Percentiles rank a stretch among this genome's conserved stretches.
phyloP scores from a whole-genome alignment of 2,797 vertebrate genomes.

The Cercopithecus mitis region DNA sequence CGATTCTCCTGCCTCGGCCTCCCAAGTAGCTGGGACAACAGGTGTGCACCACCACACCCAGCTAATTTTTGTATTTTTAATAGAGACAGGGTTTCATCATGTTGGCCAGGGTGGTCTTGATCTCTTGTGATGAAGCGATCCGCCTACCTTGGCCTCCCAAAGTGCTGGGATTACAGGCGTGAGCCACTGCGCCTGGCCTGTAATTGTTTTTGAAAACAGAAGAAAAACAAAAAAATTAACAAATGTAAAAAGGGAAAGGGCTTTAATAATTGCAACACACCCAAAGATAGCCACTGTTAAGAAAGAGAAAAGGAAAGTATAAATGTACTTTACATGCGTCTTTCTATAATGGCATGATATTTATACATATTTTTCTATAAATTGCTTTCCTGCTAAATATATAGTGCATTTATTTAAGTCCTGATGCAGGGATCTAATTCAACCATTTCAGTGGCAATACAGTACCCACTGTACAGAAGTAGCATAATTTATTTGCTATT shows the following conservation, averaged over 20 bases:
- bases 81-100: too few species aligned
- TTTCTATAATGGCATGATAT: background rate
- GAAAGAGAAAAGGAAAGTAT: background rate
- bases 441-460: background rate
- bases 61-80: too few species aligned
- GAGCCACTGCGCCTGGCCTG: too few species aligned
- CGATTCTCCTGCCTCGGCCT: too few species aligned
- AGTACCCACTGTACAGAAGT: background rate
- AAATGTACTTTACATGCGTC: background rate
- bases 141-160: too few species aligned
- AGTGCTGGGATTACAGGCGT: too few species aligned
- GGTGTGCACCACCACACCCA: too few species aligned
- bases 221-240: background rate
- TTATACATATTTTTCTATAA: background rate
- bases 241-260: background rate
- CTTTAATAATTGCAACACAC: background rate
- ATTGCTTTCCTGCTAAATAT: background rate
- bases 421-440: background rate
- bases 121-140: too few species aligned
- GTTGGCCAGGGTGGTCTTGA: too few species aligned
- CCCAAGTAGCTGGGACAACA: too few species aligned
- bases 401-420: background rate
- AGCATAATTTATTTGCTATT: slow-evolving; percentile 30
- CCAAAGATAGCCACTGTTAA: background rate
- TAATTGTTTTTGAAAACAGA: background rate